A percentile compares a stretch with the other conserved stretches of the same genome.
phyloP scores from a whole-genome alignment of 2,888 invertebrate species.

The Schizotus pectinicornis region DNA sequence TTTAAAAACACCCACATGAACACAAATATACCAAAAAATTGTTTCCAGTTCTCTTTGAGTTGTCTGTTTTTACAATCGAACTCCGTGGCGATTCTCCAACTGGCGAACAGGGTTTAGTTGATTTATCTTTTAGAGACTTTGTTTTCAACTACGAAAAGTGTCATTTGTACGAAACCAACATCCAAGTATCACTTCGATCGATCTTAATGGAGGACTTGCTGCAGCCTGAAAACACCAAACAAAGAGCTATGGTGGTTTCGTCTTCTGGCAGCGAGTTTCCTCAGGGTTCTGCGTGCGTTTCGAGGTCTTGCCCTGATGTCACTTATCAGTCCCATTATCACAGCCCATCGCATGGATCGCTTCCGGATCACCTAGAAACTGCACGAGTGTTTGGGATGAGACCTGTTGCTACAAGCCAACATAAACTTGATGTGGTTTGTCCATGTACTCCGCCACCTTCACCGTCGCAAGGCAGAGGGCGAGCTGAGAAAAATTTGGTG shows the following conservation, averaged over 20 bases:
- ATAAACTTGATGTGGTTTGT: slow-evolving; percentile 16
- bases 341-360: slow-evolving; percentile 57
- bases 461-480: slow-evolving; percentile 60
- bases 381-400: slow-evolving; percentile 58
- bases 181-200: slow-evolving; percentile 83
- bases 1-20: too few relatives aligned
- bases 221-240: slow-evolving; percentile 77
- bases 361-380: slow-evolving; percentile 67
- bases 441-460: slow-evolving; percentile 66
- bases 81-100: slow-evolving; percentile 72
- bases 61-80: slow-evolving; percentile 77
- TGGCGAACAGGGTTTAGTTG: slow-evolving; percentile 81
- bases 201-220: slow-evolving; percentile 90
- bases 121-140: slow-evolving; percentile 85
- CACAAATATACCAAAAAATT: too few relatives aligned
- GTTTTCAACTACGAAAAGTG: slow-evolving; percentile 74
- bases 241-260: slow-evolving; percentile 83
- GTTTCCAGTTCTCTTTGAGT: slow-evolving; percentile 70
- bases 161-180: slow-evolving; percentile 72
- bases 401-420: slow-evolving; percentile 32
- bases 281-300: slow-evolving; percentile 64
- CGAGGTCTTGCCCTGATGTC: slow-evolving; percentile 83
- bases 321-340: slow-evolving; percentile 47
- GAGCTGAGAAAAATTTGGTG: slow-evolving; percentile 73
- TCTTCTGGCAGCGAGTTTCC: slow-evolving; percentile 54